Percentiles rank a stretch among this genome's conserved stretches.
phyloP scores from a whole-genome alignment of 2,888 invertebrate species.

The Cosmia pyralina region DNA sequence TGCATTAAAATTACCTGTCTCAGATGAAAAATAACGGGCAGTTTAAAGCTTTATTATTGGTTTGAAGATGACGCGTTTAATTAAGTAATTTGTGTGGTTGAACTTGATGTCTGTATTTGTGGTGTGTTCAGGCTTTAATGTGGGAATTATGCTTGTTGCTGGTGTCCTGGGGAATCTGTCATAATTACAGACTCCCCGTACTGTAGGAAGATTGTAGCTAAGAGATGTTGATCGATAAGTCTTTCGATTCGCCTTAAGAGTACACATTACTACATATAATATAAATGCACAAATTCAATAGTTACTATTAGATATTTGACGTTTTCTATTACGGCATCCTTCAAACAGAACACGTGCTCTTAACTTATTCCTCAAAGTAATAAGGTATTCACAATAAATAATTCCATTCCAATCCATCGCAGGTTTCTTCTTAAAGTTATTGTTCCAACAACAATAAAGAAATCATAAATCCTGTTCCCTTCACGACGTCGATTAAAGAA shows the following conservation, averaged over 20 bases:
- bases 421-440: constrained; percentile 49
- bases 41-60: constrained; percentile 74
- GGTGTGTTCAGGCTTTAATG: constrained; percentile 34
- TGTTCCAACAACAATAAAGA: constrained; percentile 56
- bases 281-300: too few relatives aligned
- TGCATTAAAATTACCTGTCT: constrained; percentile 90
- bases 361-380: constrained; percentile 15
- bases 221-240: constrained; percentile 2
- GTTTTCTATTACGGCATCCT: background rate
- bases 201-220: constrained; percentile 30
- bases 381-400: constrained; percentile 42
- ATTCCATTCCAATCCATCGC: constrained; percentile 47
- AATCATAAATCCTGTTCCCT: constrained; percentile 64
- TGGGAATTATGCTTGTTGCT: constrained; percentile 14
- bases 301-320: background rate
- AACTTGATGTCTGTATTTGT: constrained; percentile 38
- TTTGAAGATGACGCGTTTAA: constrained; percentile 63
- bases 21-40: constrained; percentile 83
- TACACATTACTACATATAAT: background rate
- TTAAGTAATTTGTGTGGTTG: constrained; percentile 53
- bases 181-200: background rate
- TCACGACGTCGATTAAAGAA: constrained; percentile 66
- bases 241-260: background rate
- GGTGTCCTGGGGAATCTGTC: constrained; percentile 26
- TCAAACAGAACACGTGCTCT: constrained; percentile 13